Base-by-base conservation (phyloP, 2,888 invertebrate genomes). In the Amorpha juglandis region DNA sequence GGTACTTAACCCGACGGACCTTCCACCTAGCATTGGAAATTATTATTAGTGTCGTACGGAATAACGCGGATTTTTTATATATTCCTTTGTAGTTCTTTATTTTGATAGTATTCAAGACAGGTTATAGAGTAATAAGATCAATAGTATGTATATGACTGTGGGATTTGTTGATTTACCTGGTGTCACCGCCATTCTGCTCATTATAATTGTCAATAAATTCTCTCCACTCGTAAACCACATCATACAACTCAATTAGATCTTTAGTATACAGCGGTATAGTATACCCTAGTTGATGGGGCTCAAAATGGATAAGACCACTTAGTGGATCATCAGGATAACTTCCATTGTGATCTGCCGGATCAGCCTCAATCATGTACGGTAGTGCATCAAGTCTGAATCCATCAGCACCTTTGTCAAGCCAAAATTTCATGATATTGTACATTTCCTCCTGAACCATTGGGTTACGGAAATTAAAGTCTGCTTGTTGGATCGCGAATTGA, bases 371-470 rank as follows among this genome's bases (percentile, higher is more conserved):
- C 16, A 95, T 78, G 75, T 94, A 94, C 0, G 95, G 95, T 0
- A 95, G 89, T 0, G 95, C 95, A 74, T 96, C 96, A 0, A 97
- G 88, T 63, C 97, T 94, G 82, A 97, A 96, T 0, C 97, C 97
- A 73, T 96, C 96, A 0, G 96, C 95, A 0, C 97, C 97, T 67
- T 94, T 94, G 47, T 95, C 93, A 38, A 97, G 82, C 97, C 97
- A 98, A 82, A 96, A 97, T 69, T 84, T 84, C 74, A 97, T 83
- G 14, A 96, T 95, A 6, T 95, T 93, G 82, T 93, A 79, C 88
- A 95, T 92, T 75, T 94, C 94, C 0, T 92, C 80, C 19, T 89
- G 84, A 0, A 95, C 94, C 0, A 79, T 81, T 0, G 94, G 93
- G 80, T 95, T 94, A n/a, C 95, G 90, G 79, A 94, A 95, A 86